phyloP scores from a whole-genome alignment of 1,140 invertebrate species.

The Aphidius gifuensis region DNA sequence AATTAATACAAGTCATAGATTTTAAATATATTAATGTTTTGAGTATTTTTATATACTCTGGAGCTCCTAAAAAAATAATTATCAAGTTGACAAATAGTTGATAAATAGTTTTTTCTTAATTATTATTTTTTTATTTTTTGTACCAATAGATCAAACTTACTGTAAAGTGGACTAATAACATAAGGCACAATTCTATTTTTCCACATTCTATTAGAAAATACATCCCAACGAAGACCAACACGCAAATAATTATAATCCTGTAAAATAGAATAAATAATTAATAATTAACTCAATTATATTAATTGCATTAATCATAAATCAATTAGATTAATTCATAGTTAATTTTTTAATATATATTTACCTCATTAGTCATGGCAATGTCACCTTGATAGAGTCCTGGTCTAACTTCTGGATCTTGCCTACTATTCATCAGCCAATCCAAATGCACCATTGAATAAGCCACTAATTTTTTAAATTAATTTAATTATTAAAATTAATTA shows the following conservation, averaged over 20 bases:
- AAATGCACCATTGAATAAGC: neutral
- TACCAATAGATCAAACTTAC: conserved; percentile 36
- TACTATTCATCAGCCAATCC: neutral
- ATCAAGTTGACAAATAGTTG: no score
- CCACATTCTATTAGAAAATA: conserved; percentile 66
- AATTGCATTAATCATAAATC: neutral
- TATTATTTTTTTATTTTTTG: no score
- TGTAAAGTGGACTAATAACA: conserved; percentile 61
- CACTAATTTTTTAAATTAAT: neutral
- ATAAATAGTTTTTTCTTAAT: no score
- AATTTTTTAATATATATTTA: conserved; percentile 22
- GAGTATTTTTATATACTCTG: conserved; percentile 59
- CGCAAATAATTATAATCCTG: conserved; percentile 56
- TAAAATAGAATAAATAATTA: neutral
- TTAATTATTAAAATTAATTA: neutral
- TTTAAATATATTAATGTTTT: conserved; percentile 60
- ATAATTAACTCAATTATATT: no score
- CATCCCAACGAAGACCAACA: conserved; percentile 63
- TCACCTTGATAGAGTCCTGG: conserved; percentile 69
- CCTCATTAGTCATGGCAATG: conserved; percentile 60
- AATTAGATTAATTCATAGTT: neutral
- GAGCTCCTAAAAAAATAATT: conserved; percentile 50
- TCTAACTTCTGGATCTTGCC: conserved; percentile 66
- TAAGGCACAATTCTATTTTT: conserved; percentile 60
- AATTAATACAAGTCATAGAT: conserved; percentile 63